Evolutionary conservation across 2,888 invertebrate species (phyloP), one percentile per base, ranked within the genome.

Genomic region (Nomada lathburiana): DNA sequence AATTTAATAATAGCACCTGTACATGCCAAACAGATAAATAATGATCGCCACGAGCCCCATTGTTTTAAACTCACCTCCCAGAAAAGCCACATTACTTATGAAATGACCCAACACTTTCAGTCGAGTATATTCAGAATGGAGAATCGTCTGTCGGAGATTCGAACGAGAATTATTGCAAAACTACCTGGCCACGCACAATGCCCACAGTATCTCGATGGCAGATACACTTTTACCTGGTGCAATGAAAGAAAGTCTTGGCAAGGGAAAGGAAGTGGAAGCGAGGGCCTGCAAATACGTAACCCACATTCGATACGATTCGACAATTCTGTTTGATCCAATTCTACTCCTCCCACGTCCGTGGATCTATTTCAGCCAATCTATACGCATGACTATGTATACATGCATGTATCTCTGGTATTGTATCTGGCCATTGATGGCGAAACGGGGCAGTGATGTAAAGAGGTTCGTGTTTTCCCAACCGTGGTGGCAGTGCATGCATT

Each of bases 151-250:
- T 16, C 65, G 63, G 2, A 60, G 72, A 79, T 86, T 81, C 72
- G 84, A 87, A 86, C 77, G 59, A 71, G 79, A 76, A 67, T 84
- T 85, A 67, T 84, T 85, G 85, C 86, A 69, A 86, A 86, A 86
- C 44, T 44, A 26, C 64, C 64, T 74, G 75, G 84, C 80, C 85
- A 85, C 79, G 78, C 76, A 74, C 78, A 69, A 84, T 82, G 79
- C 59, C 75, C 67, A 52, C 50, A 55, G 52, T 53, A 67, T 67
- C 67, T 57, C 26, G 70, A 50, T 11, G 57, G 18, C 73, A 69
- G 79, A 77, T 67, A 86, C 52, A 76, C 82, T 87, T 88, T 87
- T 84, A 86, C 87, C 62, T 50, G 68, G 47, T 68, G 74, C 72
- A 47, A 55, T 52, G 83, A 67, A 86, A 83, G 83, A 83, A 87